phyloP scores from a whole-genome alignment of 2,888 invertebrate genomes.

The Neelides folsomi region DNA sequence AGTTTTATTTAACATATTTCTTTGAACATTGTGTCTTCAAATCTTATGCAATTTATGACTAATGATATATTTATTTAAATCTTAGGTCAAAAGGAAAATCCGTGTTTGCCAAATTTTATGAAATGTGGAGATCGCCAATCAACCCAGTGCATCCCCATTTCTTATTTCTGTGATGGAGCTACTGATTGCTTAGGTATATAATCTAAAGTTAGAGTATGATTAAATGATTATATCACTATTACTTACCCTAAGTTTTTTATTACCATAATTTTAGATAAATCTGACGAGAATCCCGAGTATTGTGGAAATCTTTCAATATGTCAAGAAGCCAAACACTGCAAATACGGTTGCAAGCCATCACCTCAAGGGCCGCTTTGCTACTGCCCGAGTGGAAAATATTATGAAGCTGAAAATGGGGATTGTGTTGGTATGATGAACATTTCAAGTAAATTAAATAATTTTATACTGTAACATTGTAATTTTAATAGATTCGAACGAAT shows the following conservation, averaged over 20 bases:
- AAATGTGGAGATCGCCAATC: conserved; percentile 46
- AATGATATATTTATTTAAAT: not conserved
- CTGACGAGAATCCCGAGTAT: conserved; percentile 24
- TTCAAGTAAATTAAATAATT: conserved; percentile 4
- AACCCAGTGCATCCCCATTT: conserved; percentile 48
- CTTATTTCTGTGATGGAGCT: conserved; percentile 53
- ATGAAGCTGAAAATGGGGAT: conserved; percentile 47
- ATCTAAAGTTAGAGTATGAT: not conserved
- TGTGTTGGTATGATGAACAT: conserved; percentile 45
- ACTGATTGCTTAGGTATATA: conserved; percentile 45
- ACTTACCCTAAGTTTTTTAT: no score
- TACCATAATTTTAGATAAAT: conserved; percentile 3
- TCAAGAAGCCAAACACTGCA: conserved; percentile 44
- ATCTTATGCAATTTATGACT: not conserved
- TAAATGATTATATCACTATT: no score
- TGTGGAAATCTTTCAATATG: conserved; percentile 42
- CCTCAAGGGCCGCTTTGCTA: conserved; percentile 58
- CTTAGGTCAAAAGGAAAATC: conserved; percentile 47
- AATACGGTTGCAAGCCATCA: conserved; percentile 56
- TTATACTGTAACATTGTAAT: conserved; percentile 11
- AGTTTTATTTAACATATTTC: no score
- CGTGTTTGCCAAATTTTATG: conserved; percentile 55
- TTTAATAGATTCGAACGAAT: conserved; percentile 60
- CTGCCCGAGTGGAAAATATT: conserved; percentile 43
- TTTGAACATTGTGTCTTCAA: not conserved